Evolutionary conservation across 2,113 vertebrate species (phyloP), one percentile per base, ranked within the genome.

Genomic region (Planiliza haematocheilus): DNA sequence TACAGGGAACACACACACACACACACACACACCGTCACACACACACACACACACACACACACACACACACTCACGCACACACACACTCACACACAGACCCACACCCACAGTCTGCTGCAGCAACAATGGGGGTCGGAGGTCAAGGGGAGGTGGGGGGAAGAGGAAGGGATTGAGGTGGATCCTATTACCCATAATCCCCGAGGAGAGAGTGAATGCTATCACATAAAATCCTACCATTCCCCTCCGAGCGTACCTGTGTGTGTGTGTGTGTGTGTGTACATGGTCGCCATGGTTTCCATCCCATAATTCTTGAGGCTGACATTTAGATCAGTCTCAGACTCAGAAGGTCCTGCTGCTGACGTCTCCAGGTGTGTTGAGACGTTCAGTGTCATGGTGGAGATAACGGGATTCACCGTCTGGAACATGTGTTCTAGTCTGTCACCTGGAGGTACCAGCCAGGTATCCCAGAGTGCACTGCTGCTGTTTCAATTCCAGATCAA

Each of bases 181-280:
- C 80, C 72, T 74, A 85, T 90, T 86, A 88, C 88, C 59, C 69
- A 77, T 83, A 88, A 88, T 84, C 76, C 84, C 74, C 0, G 14
- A 62, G 71, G 74, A 79, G 68, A 75, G 41, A 81, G 72, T 67
- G 77, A 86, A 79, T 2, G 13, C 68, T 58, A 77, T 85, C 79
- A 70, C 74, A 86, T 83, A 79, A 85, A 88, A 79, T 83, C 81
- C 67, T 63, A 7, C 68, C 18, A 70, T 78, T 83, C 41, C 55
- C 46, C 9, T 18, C 24, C 50, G 48, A 55, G 13, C 0, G 37
- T 34, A 70, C 52, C 55, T 70, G 56, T 52, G 50, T 55, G 52
- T 30, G 60, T 43, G 37, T 66, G 17, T 39, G 49, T 20, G 43
- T 42, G 34, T 50, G 45, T 60, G 55, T 43, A 59, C 58, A 60